These are phyloP conservation scores for Eufriesea mexicana DNA, from an alignment of 1,140 invertebrate genomes.

Conservation along the genomic window DNA sequence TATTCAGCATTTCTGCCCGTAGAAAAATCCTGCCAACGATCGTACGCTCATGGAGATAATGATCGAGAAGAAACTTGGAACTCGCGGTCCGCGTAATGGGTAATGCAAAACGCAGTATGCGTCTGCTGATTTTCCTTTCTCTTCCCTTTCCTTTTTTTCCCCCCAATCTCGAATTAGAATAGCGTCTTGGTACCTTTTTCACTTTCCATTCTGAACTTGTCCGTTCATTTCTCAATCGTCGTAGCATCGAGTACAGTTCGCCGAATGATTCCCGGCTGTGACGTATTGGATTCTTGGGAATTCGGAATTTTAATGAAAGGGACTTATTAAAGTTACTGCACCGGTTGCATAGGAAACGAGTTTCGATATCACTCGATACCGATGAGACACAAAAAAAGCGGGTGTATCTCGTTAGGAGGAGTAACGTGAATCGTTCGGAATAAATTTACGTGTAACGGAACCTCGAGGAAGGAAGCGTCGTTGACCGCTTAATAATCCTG, in stretches of 20 bases:
- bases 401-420: not conserved
- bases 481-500: conserved; percentile 74
- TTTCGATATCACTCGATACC: not conserved
- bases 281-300: not conserved
- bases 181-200: no score
- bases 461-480: conserved; percentile 54
- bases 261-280: not conserved
- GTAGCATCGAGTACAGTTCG: not conserved
- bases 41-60: not conserved
- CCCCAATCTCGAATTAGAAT: no score
- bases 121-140: not conserved
- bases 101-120: not conserved
- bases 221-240: no score
- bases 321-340: not conserved
- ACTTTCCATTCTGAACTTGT: no score
- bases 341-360: conserved; percentile 4
- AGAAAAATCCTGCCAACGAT: not conserved
- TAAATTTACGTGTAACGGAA: conserved; percentile 61
- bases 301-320: not conserved
- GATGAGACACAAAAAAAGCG: not conserved
- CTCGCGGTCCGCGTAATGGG: not conserved
- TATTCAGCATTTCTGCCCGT: not conserved
- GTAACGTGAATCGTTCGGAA: conserved; percentile 4
- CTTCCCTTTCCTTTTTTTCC: not conserved
- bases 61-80: not conserved